phyloP scores from a whole-genome alignment of 2,797 vertebrate genomes.

The Acrossocheilus fasciatus region DNA sequence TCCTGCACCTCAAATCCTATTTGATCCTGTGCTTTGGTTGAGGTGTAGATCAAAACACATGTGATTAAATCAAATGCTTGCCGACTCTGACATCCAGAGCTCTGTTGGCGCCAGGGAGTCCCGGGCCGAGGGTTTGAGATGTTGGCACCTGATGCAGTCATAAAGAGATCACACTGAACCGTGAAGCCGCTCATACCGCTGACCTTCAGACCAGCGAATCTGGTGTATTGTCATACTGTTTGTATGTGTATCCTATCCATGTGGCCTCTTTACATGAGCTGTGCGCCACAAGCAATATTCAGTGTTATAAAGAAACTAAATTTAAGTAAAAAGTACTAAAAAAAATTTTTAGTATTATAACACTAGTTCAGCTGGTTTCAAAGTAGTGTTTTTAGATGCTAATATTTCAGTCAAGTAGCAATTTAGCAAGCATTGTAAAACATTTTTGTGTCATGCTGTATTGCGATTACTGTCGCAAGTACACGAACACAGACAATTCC shows the following conservation, averaged over 20 bases:
- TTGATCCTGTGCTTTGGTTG: background rate
- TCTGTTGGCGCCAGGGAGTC: conserved; percentile 10
- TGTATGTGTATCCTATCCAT: conserved; percentile 16
- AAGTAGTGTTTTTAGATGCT: background rate
- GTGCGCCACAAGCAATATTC: background rate
- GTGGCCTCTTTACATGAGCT: background rate
- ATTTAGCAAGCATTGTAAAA: background rate
- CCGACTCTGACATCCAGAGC: conserved; percentile 19
- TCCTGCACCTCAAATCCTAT: background rate
- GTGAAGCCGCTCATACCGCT: conserved; percentile 10
- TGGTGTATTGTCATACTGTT: background rate
- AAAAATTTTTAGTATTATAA: too few relatives aligned
- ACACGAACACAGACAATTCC: background rate
- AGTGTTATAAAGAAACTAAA: background rate
- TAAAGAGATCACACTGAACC: conserved; percentile 31
- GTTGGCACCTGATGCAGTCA: conserved; percentile 47
- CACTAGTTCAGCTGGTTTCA: background rate
- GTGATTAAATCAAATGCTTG: conserved; percentile 30
- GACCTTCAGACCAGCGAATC: conserved; percentile 39
- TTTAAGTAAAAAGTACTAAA: background rate
- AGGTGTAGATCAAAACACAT: conserved; percentile 23
- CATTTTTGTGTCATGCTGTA: background rate
- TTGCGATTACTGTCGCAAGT: background rate
- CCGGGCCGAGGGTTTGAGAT: conserved; percentile 24
- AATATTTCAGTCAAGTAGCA: background rate